Percentiles rank a stretch among this genome's conserved stretches.
phyloP scores from a whole-genome alignment of 2,888 invertebrate species.

The Mythimna pallens region DNA sequence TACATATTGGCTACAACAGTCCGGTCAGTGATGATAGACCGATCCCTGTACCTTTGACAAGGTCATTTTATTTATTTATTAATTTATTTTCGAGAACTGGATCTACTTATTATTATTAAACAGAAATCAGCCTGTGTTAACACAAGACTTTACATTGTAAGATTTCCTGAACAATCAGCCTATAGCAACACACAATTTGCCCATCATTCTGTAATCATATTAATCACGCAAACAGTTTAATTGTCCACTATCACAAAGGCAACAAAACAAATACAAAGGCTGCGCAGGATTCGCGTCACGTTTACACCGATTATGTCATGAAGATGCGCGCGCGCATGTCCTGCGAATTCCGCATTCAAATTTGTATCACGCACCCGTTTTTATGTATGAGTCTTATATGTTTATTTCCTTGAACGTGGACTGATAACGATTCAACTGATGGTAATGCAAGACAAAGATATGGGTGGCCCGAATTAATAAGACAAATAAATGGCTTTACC shows the following conservation, averaged over 20 bases:
- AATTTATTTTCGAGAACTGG: too few species aligned
- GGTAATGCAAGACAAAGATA: slow-evolving; percentile 29
- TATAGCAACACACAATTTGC: slow-evolving; percentile 9
- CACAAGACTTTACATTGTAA: not conserved
- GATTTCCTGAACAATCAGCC: slow-evolving; percentile 4
- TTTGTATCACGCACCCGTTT: slow-evolving; percentile 58
- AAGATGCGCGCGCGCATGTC: slow-evolving; percentile 56
- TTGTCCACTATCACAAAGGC: slow-evolving; percentile 52
- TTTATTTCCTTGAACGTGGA: slow-evolving; percentile 66
- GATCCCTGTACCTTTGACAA: too few species aligned
- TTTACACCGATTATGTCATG: slow-evolving; percentile 58
- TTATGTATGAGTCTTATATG: slow-evolving; percentile 36
- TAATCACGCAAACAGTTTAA: slow-evolving; percentile 40
- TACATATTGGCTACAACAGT: too few species aligned
- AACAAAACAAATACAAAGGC: slow-evolving; percentile 54
- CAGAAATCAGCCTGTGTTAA: not conserved
- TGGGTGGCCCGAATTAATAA: slow-evolving; percentile 5
- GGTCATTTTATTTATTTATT: too few species aligned
- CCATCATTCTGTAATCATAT: slow-evolving; percentile 24
- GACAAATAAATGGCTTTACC: not conserved
- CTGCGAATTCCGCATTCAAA: slow-evolving; percentile 61
- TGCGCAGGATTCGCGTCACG: slow-evolving; percentile 60
- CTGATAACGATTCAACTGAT: slow-evolving; percentile 46
- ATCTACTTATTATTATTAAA: not conserved
- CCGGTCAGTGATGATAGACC: too few species aligned